Evolutionary conservation across 2,888 invertebrate genomes (phyloP).

Genomic region (Phragmatobia fuliginosa): DNA sequence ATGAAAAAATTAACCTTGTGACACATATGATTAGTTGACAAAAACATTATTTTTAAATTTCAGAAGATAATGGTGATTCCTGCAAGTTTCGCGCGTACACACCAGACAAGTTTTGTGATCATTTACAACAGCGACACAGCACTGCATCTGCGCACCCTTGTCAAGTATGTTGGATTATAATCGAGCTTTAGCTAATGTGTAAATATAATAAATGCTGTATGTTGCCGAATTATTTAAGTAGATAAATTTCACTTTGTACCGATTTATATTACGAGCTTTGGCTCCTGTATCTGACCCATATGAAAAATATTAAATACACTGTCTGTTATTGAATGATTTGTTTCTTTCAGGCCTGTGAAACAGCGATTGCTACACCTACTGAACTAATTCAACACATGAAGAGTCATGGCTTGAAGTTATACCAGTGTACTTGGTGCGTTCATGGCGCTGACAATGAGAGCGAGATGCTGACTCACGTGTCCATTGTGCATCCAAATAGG

Average conservation of each 20-base stretch:
- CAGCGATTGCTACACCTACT: conserved; percentile 46
- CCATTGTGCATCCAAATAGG: conserved; percentile 73
- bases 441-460: conserved; percentile 71
- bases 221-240: background rate
- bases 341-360: conserved; percentile 64
- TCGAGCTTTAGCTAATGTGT: background rate
- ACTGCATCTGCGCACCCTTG: conserved; percentile 58
- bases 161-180: conserved; percentile 60
- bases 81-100: conserved; percentile 74
- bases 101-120: conserved; percentile 71
- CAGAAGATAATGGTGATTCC: conserved; percentile 35
- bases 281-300: background rate
- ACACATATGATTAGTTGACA: background rate
- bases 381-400: conserved; percentile 72
- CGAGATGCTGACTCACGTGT: conserved; percentile 71
- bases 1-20: too few species aligned
- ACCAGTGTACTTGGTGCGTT: conserved; percentile 80
- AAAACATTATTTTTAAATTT: conserved; percentile 26
- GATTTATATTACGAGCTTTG: background rate
- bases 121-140: conserved; percentile 63
- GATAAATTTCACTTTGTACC: too few species aligned
- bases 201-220: background rate
- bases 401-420: conserved; percentile 74
- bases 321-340: background rate
- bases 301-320: background rate